Conservation (phyloP, 1,140 invertebrate genomes). For the Cherax quadricarinatus region DNA sequence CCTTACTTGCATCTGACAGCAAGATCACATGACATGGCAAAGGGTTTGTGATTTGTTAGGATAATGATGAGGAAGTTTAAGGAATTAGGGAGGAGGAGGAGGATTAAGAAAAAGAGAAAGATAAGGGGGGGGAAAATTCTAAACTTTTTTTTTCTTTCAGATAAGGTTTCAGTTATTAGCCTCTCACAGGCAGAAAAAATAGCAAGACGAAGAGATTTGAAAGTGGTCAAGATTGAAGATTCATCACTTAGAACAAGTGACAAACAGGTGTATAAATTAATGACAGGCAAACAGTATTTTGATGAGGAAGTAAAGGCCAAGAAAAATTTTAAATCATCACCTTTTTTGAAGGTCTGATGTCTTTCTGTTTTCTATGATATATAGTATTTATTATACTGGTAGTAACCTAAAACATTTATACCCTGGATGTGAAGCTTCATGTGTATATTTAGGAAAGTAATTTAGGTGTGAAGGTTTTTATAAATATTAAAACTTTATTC, state of each 20-base stretch:
- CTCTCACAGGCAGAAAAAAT: slow-evolving; percentile 30
- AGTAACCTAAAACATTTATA: no score
- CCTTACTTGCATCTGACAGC: no score
- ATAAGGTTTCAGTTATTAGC: not conserved
- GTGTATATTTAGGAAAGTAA: no score
- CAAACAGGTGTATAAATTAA: slow-evolving; percentile 33
- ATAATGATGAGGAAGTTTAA: no score
- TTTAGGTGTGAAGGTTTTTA: no score
- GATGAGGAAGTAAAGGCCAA: slow-evolving; percentile 30
- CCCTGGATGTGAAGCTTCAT: no score
- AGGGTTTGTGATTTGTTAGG: no score
- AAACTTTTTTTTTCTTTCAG: not conserved
- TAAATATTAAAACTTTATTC: no score
- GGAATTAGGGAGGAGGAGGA: no score
- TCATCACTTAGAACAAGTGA: not conserved
- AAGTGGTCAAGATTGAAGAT: slow-evolving; percentile 41
- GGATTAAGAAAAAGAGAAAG: no score
- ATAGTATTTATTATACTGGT: not conserved
- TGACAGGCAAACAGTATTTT: slow-evolving; percentile 44
- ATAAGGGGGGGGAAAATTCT: no score
- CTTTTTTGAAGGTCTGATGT: not conserved
- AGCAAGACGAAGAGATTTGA: slow-evolving; percentile 35
- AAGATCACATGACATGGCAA: no score
- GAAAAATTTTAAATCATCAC: not conserved
- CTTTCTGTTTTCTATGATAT: not conserved